These are phyloP conservation scores for Manacus vitellinus DNA, from an alignment of 2,113 vertebrate genomes.

Conservation along the genomic window DNA sequence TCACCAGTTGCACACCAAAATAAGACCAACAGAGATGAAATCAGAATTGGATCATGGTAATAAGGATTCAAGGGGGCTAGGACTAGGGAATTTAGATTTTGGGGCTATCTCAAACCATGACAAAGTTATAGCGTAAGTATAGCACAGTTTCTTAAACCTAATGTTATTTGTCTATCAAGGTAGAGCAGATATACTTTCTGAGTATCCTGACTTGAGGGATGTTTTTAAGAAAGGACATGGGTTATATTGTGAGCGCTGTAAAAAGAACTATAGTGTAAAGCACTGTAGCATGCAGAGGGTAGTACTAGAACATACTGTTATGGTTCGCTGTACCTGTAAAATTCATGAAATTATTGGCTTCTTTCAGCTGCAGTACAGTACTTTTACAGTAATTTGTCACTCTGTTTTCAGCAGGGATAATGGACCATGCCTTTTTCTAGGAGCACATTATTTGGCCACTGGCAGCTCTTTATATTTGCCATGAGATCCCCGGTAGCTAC, in stretches of 20 bases:
- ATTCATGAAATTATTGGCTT: constrained; percentile 69
- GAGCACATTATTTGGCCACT: constrained; percentile 64
- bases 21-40: neutral
- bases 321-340: constrained; percentile 70
- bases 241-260: constrained; percentile 29
- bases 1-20: neutral
- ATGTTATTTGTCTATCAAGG: neutral
- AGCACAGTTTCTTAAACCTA: neutral
- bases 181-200: constrained; percentile 14
- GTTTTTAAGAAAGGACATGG: constrained; percentile 43
- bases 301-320: constrained; percentile 70
- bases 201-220: constrained; percentile 47
- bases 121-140: neutral
- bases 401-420: constrained; percentile 69
- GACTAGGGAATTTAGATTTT: no score
- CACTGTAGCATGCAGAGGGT: constrained; percentile 64
- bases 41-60: neutral
- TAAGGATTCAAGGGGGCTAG: neutral
- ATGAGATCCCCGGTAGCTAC: constrained; percentile 12
- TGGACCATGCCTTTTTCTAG: constrained; percentile 67
- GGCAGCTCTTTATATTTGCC: constrained; percentile 64
- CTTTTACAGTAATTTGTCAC: constrained; percentile 69
- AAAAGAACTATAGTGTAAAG: constrained; percentile 58
- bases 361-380: constrained; percentile 66
- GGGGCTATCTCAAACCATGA: no score